These are phyloP conservation scores for Nerophis lumbriciformis DNA, from an alignment of 2,113 vertebrate genomes.

Conservation along the genomic window DNA sequence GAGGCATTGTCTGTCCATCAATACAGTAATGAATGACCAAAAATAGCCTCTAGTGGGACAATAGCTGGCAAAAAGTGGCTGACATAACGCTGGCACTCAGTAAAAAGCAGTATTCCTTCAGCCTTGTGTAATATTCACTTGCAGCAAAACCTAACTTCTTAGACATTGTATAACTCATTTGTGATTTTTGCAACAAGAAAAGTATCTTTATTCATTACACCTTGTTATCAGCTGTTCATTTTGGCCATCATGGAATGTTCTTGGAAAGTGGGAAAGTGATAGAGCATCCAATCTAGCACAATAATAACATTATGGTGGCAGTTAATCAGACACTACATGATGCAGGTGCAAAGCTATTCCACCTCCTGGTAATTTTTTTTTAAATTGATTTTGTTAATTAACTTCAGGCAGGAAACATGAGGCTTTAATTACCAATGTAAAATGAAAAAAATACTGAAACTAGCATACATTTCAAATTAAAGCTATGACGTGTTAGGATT, in stretches of 20 bases:
- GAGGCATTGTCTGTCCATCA: constrained; percentile 32
- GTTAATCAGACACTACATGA: constrained; percentile 23
- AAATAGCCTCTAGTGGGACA: constrained; percentile 35
- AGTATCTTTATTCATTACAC: constrained; percentile 15
- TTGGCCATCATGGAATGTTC: constrained; percentile 27
- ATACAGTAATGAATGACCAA: constrained; percentile 20
- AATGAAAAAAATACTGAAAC: background rate
- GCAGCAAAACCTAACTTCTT: constrained; percentile 21
- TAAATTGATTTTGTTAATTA: constrained; percentile 3
- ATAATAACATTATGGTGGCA: constrained; percentile 23
- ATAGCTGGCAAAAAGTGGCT: constrained; percentile 18
- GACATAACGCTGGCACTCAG: background rate
- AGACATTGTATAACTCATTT: constrained; percentile 36
- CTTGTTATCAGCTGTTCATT: constrained; percentile 22
- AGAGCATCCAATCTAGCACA: constrained; percentile 13
- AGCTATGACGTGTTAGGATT: background rate
- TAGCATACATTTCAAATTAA: background rate
- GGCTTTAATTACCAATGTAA: background rate
- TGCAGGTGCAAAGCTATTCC: constrained; percentile 15
- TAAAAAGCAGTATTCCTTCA: background rate
- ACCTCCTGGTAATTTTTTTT: background rate
- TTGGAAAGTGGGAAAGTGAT: constrained; percentile 23
- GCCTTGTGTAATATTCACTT: constrained; percentile 30
- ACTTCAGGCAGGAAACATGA: background rate
- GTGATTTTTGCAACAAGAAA: constrained; percentile 36